Conservation (phyloP, 2,797 vertebrate genomes). For the Alfaro cultratus region DNA sequence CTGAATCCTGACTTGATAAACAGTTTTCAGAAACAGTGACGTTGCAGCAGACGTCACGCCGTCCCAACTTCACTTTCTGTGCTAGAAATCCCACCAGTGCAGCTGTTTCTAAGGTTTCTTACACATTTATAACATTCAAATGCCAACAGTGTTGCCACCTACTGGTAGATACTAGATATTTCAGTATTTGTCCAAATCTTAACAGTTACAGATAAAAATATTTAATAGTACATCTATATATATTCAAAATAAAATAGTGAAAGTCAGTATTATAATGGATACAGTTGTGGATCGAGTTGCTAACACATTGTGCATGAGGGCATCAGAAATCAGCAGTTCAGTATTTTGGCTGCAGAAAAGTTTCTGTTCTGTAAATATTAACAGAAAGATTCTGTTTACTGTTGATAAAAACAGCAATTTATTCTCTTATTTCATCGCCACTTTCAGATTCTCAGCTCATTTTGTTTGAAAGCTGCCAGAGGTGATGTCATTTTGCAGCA, state of each 20-base stretch:
- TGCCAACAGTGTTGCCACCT: too few species aligned
- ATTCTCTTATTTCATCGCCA: background rate
- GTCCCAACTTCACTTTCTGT: background rate
- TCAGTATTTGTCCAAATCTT: too few species aligned
- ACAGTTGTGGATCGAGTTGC: background rate
- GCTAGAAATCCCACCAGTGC: background rate
- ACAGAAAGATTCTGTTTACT: background rate
- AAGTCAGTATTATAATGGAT: too few species aligned
- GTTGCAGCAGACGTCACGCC: background rate
- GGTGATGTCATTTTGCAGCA: background rate
- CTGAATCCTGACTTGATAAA: background rate
- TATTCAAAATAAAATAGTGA: too few species aligned
- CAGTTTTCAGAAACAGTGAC: background rate
- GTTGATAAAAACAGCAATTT: background rate
- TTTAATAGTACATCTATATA: too few species aligned
- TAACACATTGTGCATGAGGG: background rate
- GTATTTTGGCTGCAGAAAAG: background rate
- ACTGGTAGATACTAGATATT: too few species aligned
- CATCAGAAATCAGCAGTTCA: background rate
- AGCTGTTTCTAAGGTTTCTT: background rate
- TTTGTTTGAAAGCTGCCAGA: background rate
- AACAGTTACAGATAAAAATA: too few species aligned
- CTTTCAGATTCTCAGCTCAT: background rate
- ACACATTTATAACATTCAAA: background rate
- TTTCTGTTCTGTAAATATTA: conserved; percentile 1